Base-by-base conservation (phyloP, 2,113 vertebrate species). In the Tragelaphus buxtoni region DNA sequence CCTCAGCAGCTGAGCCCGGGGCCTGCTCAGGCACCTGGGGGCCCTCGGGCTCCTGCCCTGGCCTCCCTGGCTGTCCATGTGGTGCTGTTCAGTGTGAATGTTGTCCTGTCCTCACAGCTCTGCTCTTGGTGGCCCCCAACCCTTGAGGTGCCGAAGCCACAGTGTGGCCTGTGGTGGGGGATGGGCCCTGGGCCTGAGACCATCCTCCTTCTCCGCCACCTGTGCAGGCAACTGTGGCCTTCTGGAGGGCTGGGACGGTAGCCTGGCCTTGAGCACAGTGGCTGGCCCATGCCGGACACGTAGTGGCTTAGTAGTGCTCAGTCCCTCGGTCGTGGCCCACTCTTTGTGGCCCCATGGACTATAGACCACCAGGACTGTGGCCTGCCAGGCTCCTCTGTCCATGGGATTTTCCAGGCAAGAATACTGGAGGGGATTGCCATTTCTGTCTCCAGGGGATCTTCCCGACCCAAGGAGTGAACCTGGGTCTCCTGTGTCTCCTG, bases 131-230 rank as follows among this genome's bases (percentile, higher is more conserved):
- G 24, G 47, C n/a, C 45, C 9, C 10, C 32, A 53, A 47, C 56
- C 24, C 74, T 39, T 9, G 45, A 90, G 13, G 22, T 14, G 20
- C 22, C 42, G 14, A 79, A 61, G 56, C 14, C 7, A 11, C 9
- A 51, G 26, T 11, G n/a, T 11, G 16, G n/a, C 51, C 24, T 12
- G 24, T 0, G n/a, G 14, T 13, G n/a, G 24, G n/a, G 49, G 49
- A 39, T 55, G 65, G 65, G 51, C 86, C 22, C 3, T 32, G 86
- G 65, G 35, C 86, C 24, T 11, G 4, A 56, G 86, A 17, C 18
- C 72, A 7, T n/a, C 55, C 4, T 28, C 7, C 42, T 30, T 2
- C 53, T 47, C 53, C 1, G 0, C 47, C 6, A 7, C 53, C 30
- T 26, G 12, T 35, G 8, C 42, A 35, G 17, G 51, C 35, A 13